A percentile compares a stretch with the other conserved stretches of the same genome.
phyloP scores from a whole-genome alignment of 2,113 vertebrate genomes.

The Saimiri boliviensis region DNA sequence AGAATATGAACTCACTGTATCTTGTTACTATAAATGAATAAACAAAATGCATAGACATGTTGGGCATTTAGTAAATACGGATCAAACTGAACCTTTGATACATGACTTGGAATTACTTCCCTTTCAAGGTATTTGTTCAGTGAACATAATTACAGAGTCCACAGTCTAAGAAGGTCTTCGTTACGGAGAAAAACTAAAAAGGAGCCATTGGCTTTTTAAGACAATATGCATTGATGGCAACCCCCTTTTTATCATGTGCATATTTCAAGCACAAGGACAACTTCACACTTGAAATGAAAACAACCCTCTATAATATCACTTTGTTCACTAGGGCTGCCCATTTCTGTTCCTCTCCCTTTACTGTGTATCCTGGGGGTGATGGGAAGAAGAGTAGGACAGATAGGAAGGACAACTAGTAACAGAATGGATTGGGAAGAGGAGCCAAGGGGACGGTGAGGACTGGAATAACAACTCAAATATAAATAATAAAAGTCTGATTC shows the following conservation, averaged over 20 bases:
- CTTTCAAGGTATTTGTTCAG: conserved; percentile 53
- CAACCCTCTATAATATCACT: background rate
- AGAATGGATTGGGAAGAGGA: background rate
- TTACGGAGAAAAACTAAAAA: background rate
- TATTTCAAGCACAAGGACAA: background rate
- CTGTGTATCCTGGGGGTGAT: background rate
- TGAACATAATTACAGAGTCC: conserved; percentile 22
- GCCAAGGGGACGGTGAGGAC: background rate
- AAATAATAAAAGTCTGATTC: background rate
- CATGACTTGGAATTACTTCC: conserved; percentile 32
- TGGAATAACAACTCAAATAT: background rate
- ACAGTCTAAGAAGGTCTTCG: background rate
- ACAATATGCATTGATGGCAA: background rate
- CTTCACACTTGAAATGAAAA: background rate
- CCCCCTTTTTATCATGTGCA: background rate
- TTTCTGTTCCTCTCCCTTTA: background rate
- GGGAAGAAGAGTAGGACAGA: background rate
- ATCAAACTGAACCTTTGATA: conserved; percentile 36
- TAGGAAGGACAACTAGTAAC: background rate
- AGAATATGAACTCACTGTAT: background rate
- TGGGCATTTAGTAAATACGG: conserved; percentile 30
- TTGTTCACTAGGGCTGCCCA: background rate
- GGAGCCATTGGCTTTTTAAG: background rate
- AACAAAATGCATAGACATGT: conserved; percentile 27
- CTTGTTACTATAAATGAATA: conserved; percentile 14